A percentile compares a stretch with the other conserved stretches of the same genome.
phyloP scores from a whole-genome alignment of 2,797 vertebrate genomes.

The Meriones psammophilus region DNA sequence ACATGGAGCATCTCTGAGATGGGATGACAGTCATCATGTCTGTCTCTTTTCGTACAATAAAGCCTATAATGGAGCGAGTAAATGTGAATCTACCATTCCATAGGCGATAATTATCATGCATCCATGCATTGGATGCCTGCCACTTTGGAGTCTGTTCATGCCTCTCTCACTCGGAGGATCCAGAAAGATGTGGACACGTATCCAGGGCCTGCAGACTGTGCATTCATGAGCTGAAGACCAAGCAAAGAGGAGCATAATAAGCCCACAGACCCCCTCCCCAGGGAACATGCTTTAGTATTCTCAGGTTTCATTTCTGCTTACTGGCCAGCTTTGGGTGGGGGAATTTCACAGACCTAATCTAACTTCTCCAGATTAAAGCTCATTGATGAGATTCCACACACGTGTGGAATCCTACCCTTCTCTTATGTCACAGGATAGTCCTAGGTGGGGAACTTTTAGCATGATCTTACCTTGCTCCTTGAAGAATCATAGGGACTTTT shows the following conservation, averaged over 20 bases:
- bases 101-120: neutral
- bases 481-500: neutral
- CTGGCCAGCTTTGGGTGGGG: neutral
- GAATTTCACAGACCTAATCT: conserved; percentile 3
- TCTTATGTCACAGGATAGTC: neutral
- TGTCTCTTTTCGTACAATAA: conserved; percentile 45
- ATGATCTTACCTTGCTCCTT: neutral
- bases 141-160: neutral
- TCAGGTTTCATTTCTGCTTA: neutral
- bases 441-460: neutral
- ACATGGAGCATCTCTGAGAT: neutral
- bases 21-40: neutral
- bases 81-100: neutral
- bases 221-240: neutral
- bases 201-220: neutral
- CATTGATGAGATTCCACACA: neutral
- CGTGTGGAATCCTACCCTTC: neutral
- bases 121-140: neutral
- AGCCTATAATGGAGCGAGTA: neutral
- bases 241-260: neutral
- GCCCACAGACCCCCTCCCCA: no score
- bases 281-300: neutral
- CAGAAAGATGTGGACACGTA: neutral
- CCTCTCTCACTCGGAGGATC: no score
- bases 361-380: neutral